Evolutionary conservation across 2,888 invertebrate species (phyloP).

Genomic region (Desoria tigrina): DNA sequence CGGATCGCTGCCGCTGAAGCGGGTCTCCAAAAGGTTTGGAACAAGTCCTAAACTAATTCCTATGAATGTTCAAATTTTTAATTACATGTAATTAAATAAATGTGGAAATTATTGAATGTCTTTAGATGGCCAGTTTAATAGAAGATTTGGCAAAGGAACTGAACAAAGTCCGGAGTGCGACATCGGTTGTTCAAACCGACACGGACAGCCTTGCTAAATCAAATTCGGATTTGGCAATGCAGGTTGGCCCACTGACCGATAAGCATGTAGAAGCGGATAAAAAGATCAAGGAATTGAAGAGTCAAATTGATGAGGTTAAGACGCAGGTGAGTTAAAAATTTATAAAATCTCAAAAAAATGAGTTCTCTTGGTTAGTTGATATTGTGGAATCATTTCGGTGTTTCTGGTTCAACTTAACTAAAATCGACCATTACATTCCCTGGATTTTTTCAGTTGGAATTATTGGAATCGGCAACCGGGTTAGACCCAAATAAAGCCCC

Average conservation of each 20-base stretch:
- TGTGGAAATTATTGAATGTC: too few species aligned
- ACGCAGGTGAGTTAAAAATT: too few species aligned
- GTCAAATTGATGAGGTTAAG: slow-evolving; percentile 31
- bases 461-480: slow-evolving; percentile 32
- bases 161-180: slow-evolving; percentile 55
- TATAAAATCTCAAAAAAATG: too few species aligned
- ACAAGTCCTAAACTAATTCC: not conserved
- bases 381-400: too few species aligned
- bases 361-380: too few species aligned
- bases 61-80: too few species aligned
- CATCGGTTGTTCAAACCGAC: slow-evolving; percentile 17
- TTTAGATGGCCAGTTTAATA: slow-evolving; percentile 63
- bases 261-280: slow-evolving; percentile 14
- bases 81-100: too few species aligned
- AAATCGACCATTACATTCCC: slow-evolving; percentile 2
- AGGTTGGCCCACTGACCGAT: slow-evolving; percentile 10
- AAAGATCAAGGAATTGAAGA: slow-evolving; percentile 26
- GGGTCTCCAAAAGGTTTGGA: slow-evolving; percentile 61
- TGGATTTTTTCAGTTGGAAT: slow-evolving; percentile 32
- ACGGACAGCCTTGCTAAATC: not conserved
- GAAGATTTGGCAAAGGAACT: slow-evolving; percentile 63
- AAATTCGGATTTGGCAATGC: slow-evolving; percentile 15
- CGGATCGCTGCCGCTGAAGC: slow-evolving; percentile 67
- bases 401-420: not conserved
- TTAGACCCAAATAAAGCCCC: slow-evolving; percentile 32